Conservation (phyloP, 2,888 invertebrate genomes). For the Spatulosminthurus flaviceps region DNA sequence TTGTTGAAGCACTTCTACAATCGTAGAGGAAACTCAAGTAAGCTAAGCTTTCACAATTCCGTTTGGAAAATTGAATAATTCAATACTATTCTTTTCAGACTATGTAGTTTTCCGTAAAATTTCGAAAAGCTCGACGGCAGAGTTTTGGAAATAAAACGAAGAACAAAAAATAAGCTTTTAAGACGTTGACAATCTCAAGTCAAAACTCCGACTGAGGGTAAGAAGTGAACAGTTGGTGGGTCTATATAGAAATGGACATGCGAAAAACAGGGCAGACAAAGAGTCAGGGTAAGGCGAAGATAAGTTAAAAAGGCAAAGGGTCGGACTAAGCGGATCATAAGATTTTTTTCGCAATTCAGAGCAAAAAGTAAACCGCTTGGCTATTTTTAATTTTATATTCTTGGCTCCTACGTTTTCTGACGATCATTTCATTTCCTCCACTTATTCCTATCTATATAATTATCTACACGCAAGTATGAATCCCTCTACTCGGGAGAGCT, state of each 20-base stretch:
- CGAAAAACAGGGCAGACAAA: constrained; percentile 16
- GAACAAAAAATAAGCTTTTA: neutral
- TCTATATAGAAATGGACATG: constrained; percentile 39
- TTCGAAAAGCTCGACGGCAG: too few species aligned
- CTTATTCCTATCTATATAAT: constrained; percentile 14
- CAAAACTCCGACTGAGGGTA: constrained; percentile 21
- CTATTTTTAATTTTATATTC: constrained; percentile 42
- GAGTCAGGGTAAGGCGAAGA: neutral
- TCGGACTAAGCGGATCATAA: constrained; percentile 23
- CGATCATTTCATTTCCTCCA: constrained; percentile 16
- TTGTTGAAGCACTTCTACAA: too few species aligned
- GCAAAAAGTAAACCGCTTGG: constrained; percentile 43
- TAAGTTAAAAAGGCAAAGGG: neutral
- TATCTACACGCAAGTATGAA: neutral
- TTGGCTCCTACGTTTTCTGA: constrained; percentile 25
- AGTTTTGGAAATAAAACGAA: too few species aligned
- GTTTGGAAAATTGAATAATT: too few species aligned
- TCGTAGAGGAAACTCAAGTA: too few species aligned
- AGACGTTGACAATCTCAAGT: constrained; percentile 24
- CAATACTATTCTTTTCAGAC: too few species aligned
- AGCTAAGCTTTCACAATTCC: too few species aligned
- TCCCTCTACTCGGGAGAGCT: neutral
- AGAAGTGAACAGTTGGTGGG: neutral
- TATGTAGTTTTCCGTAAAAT: too few species aligned
- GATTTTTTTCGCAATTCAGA: constrained; percentile 39